Base-by-base conservation (phyloP, 2,113 vertebrate genomes). In the Pteronura brasiliensis region DNA sequence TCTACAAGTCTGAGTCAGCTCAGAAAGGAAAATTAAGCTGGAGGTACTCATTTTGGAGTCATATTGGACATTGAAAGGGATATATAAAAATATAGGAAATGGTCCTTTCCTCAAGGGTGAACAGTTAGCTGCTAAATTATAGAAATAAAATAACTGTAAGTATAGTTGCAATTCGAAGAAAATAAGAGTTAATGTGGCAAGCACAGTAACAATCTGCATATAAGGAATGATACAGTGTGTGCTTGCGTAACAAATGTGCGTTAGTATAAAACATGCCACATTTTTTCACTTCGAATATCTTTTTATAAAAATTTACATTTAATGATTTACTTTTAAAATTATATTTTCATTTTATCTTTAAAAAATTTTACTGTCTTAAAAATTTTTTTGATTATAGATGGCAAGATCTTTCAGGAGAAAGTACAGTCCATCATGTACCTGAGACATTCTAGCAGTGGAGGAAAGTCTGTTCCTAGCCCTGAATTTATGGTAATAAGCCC, bases 341-440 rank as follows among this genome's bases (percentile, higher is more conserved):
- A 11, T n/a, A 34, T 89, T 96, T 87, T 95, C 96, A 11, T 88
- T 61, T 90, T 76, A 74, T n/a, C 29, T 91, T 94, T 83, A 25
- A 23, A 83, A 80, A 71, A 6, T 27, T 55, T 93, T 93, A 3
- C 80, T 93, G 2, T 96, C 47, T 94, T 77, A 91, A 93, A 63
- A 77, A 3, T 20, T 23, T 23, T 97, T 29, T 98, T 47, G n/a
- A 95, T 98, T 97, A 92, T 98, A 99, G 99, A 99, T 98, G 99
- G 99, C 77, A 99, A 99, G 97, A 99, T 99, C 98, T 99, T 99
- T 98, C 99, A 99, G 93, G 99, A 99, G 98, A 99, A 99, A 96
- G 99, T 99, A 18, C 99, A 99, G 98, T 99, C 99, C 18, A 99
- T 99, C 96, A 99, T 99, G 98, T 99, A 99, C 97, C 98, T 99